Conservation (phyloP, 2,797 vertebrate species). For the Allobates femoralis region DNA sequence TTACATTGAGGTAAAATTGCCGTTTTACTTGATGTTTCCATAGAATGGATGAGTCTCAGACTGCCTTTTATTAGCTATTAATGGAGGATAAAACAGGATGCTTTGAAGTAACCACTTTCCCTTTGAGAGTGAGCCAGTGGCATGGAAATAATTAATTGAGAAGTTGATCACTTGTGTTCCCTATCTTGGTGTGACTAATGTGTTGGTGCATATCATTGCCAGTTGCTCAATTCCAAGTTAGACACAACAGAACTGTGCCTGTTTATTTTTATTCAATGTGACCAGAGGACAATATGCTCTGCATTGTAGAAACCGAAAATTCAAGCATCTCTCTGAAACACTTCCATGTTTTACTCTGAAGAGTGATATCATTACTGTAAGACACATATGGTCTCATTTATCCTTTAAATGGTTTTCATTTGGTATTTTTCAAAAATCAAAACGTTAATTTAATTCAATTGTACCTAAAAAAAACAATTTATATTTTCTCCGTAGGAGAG, state of each 20-base stretch:
- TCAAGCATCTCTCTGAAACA: neutral
- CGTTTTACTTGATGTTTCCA: constrained; percentile 46
- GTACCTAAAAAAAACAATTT: no score
- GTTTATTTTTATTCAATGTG: constrained; percentile 46
- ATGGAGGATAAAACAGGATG: constrained; percentile 41
- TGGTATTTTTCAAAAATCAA: neutral
- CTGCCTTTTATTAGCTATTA: constrained; percentile 53
- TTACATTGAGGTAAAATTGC: constrained; percentile 37
- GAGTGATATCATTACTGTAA: constrained; percentile 3
- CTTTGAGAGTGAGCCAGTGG: constrained; percentile 58
- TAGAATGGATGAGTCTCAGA: constrained; percentile 33
- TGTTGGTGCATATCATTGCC: constrained; percentile 48
- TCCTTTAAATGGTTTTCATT: neutral
- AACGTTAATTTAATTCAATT: no score
- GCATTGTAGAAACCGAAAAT: neutral
- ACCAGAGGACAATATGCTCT: constrained; percentile 17
- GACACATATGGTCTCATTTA: neutral
- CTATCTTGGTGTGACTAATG: constrained; percentile 52
- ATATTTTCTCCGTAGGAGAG: no score
- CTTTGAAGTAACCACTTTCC: constrained; percentile 58
- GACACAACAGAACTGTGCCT: constrained; percentile 31
- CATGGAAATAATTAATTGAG: constrained; percentile 55
- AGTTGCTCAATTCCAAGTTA: constrained; percentile 30
- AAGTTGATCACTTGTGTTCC: constrained; percentile 40
- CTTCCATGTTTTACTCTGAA: neutral